Percentiles rank a stretch among this genome's conserved stretches.
These are phyloP conservation scores for Calcarius ornatus DNA, from an alignment of 2,113 vertebrate species.

Conservation along the genomic window DNA sequence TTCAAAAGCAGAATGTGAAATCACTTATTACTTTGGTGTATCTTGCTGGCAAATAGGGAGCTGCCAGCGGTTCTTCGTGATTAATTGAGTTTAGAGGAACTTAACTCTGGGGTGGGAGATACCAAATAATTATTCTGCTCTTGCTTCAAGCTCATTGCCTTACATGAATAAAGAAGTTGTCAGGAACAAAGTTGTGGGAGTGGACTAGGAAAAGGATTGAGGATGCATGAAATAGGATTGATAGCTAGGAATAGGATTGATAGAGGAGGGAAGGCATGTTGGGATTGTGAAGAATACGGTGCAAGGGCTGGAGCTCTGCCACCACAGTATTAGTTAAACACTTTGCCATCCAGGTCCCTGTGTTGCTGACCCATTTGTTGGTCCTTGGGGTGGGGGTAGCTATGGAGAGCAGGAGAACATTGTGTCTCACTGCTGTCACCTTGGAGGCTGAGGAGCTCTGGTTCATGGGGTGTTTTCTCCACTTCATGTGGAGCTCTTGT, in stretches of 20 bases:
- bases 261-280: background rate
- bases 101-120: background rate
- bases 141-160: background rate
- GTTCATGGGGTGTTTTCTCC: background rate
- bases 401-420: background rate
- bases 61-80: background rate
- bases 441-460: background rate
- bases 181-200: background rate
- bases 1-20: constrained; percentile 35
- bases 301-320: background rate
- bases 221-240: background rate
- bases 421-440: background rate
- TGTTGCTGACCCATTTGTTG: background rate
- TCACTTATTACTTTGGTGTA: background rate
- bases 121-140: constrained; percentile 8
- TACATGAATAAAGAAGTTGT: background rate
- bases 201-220: background rate
- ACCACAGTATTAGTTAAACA: background rate
- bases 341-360: background rate
- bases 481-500: background rate
- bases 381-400: background rate
- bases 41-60: constrained; percentile 17
- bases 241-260: background rate
- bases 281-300: background rate
- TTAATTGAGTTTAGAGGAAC: constrained; percentile 32